A percentile compares a stretch with the other conserved stretches of the same genome.
These are phyloP conservation scores for Plecturocebus donacophilus DNA, from an alignment of 2,113 vertebrate species.

Conservation along the genomic window DNA sequence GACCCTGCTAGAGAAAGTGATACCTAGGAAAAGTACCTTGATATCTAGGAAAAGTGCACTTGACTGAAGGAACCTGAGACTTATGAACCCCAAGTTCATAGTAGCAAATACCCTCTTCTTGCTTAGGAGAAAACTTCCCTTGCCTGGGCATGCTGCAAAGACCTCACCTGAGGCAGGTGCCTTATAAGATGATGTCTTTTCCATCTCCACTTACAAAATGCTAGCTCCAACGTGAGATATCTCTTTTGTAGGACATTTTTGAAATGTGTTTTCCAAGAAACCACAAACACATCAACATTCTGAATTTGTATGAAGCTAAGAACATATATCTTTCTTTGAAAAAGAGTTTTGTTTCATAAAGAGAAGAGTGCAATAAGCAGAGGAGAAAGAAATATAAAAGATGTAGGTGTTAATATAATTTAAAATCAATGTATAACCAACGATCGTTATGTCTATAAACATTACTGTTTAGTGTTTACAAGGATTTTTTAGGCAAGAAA, in stretches of 20 bases:
- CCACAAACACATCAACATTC: neutral
- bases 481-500: conserved; percentile 18
- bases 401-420: neutral
- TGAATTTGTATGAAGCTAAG: neutral
- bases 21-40: neutral
- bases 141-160: neutral
- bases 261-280: neutral
- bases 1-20: neutral
- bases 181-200: neutral
- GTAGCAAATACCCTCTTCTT: neutral
- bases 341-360: neutral
- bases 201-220: neutral
- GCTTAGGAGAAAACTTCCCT: neutral
- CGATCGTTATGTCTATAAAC: neutral
- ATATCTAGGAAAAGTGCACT: neutral
- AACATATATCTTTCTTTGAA: neutral
- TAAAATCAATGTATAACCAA: neutral
- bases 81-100: neutral
- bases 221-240: neutral
- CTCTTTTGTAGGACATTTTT: neutral
- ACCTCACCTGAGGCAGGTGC: neutral
- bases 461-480: neutral
- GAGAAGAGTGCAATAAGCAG: neutral
- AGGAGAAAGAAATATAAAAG: neutral
- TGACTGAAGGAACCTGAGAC: neutral